Evolutionary conservation across 1,140 invertebrate species (phyloP), one percentile per base, ranked within the genome.

Genomic region (Leptinotarsa undecemlineata): DNA sequence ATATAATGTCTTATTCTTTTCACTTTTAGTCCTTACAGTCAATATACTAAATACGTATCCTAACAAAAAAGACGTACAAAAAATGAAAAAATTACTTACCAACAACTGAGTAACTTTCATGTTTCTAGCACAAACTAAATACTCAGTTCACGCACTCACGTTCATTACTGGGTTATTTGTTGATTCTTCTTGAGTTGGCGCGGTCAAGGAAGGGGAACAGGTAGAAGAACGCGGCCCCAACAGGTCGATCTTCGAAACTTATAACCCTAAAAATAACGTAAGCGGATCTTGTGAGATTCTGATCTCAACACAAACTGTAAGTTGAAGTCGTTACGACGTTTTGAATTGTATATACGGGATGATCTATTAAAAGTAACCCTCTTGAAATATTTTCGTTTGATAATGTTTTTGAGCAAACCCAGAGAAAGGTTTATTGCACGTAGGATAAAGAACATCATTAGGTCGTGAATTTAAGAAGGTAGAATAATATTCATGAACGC

Each of bases 191-290:
- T 20, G 63, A 20, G 20, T 21, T 64, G 60, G 63, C 63, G 15
- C 20, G 63, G 63, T 14, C 20, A 64, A 60, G 26, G 66, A 19
- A 68, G 66, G 66, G 66, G 66, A 68, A 68, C 68, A 70, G 68
- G 68, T 70, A 70, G 68, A 70, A 48, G 68, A 48, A 57, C 63
- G 51, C 51, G 51, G 51, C 51, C 51, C 51, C 15, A 57, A 57
- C n/a, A 19, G n/a, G 5, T 15, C 15, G 15, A 17, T 57, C 51
- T 57, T 57, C 14, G 51, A 57, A 57, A 19, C n/a, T 15, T 57
- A 57, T 57, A 57, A 57, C 51, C 51, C 51, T 57, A 57, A 57
- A 17, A n/a, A 57, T 57, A 57, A 57, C 51, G n/a, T 57, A 19
- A 11, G 51, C 51, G 15, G 13, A 57, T 6, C 15, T 57, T 57